Percentiles rank a stretch among this genome's conserved stretches.
Evolutionary conservation across 2,797 vertebrate genomes (phyloP).

Genomic region (Muscicapa comitata): DNA sequence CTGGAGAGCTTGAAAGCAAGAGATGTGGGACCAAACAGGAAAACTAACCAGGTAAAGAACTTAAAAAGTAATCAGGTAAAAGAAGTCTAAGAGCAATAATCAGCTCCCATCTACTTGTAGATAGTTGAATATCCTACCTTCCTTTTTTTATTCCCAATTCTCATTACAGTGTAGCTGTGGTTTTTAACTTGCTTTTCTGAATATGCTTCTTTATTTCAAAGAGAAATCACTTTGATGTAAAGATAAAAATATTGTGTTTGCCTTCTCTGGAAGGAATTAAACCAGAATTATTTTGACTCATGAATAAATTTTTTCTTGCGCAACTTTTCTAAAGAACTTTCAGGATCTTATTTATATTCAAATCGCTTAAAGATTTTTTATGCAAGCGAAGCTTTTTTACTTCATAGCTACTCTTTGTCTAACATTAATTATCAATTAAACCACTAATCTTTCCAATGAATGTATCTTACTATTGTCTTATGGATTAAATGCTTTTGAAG

Average conservation of each 20-base stretch:
- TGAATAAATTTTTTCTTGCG: not conserved
- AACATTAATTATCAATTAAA: not conserved
- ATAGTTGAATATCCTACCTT: not conserved
- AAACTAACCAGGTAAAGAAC: not conserved
- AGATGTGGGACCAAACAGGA: accelerated
- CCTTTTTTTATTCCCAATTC: not conserved
- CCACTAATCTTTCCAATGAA: not conserved
- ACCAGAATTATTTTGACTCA: not conserved
- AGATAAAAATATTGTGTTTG: not conserved
- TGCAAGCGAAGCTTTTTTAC: not conserved
- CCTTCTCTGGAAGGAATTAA: not conserved
- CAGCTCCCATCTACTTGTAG: not conserved
- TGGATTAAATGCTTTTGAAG: not conserved
- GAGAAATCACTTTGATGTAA: not conserved
- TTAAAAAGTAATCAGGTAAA: not conserved
- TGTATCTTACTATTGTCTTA: not conserved
- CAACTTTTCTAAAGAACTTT: not conserved
- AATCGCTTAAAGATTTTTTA: not conserved
- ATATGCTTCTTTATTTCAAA: not conserved
- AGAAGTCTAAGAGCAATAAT: not conserved
- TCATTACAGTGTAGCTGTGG: not conserved
- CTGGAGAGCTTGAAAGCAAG: not conserved
- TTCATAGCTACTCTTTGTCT: not conserved
- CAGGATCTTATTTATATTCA: not conserved
- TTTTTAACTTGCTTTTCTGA: not conserved